These are phyloP conservation scores for Blera fallax DNA, from an alignment of 2,888 invertebrate species.

Conservation along the genomic window DNA sequence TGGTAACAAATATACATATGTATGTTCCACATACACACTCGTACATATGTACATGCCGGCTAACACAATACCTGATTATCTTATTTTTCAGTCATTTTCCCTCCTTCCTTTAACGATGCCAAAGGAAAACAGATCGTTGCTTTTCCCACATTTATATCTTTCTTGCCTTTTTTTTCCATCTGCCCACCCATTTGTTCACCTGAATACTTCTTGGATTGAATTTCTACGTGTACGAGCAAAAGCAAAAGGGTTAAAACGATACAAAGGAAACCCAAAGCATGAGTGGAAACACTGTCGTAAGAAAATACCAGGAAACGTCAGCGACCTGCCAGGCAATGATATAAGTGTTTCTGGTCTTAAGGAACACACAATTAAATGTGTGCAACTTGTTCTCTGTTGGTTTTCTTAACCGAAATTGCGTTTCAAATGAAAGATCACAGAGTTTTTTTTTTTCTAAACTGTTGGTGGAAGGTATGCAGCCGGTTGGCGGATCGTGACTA, in stretches of 20 bases:
- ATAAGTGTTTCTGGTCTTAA: conserved; percentile 32
- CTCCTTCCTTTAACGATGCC: background rate
- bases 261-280: background rate
- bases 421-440: conserved; percentile 18
- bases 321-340: conserved; percentile 48
- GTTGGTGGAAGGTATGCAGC: background rate
- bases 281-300: conserved; percentile 6
- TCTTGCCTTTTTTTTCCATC: background rate
- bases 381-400: conserved; percentile 28
- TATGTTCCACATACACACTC: too few species aligned
- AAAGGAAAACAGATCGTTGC: background rate
- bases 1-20: too few species aligned
- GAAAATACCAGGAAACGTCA: conserved; percentile 57
- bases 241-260: background rate
- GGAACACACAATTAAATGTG: conserved; percentile 19
- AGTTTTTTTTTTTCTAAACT: background rate
- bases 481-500: conserved; percentile 7
- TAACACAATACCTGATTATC: too few species aligned
- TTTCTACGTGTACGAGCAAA: background rate
- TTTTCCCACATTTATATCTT: background rate
- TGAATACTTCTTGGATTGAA: background rate
- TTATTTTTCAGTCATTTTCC: background rate
- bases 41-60: too few species aligned
- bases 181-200: background rate
- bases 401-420: conserved; percentile 26